Evolutionary conservation across 1,140 invertebrate species (phyloP), one percentile per base, ranked within the genome.

Genomic region (Drosophila parabipectinata): DNA sequence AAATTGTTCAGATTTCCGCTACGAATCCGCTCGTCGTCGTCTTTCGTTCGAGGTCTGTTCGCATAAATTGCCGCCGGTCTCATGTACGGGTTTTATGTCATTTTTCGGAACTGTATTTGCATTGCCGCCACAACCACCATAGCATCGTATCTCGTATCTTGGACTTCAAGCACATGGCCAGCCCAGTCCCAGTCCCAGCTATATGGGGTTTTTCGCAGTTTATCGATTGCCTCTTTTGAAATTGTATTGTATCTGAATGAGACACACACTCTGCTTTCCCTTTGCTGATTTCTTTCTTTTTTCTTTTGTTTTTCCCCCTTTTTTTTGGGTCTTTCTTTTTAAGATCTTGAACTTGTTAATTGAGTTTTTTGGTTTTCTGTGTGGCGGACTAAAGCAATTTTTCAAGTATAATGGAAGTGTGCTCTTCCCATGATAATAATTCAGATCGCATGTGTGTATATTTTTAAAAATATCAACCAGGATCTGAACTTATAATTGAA

Each of bases 1-100:
- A 32, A 84, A 83, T 83, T 57, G 68, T 60, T 69, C 66, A 60
- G 73, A 68, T 83, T 81, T 83, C 79, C 74, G 74, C 48, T 73
- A 50, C 28, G 0, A n/a, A 4, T 24, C 5, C 15, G 41, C n/a
- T 30, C 18, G 18, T 18, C 37, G 21, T 21, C 21, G 21, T 67
- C 62, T 68, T 67, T 69, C 62, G 73, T 34, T 34, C 61, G 62
- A 83, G 47, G 72, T 76, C 58, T 57, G 5, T 28, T 1, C 26
- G 81, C 80, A 80, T 85, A 85, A 68, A 72, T 85, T 75, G 48
- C 75, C 50, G 45, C 48, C 62, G 60, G 71, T 64, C 28, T 59
- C 57, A 60, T 53, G 53, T 54, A 47, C 55, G 48, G 34, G 32
- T 68, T 78, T 83, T 79, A 75, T 84, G 56, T 78, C 72, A 71